Conservation (phyloP, 2,113 vertebrate genomes). For the Pachypanchax playfairii region DNA sequence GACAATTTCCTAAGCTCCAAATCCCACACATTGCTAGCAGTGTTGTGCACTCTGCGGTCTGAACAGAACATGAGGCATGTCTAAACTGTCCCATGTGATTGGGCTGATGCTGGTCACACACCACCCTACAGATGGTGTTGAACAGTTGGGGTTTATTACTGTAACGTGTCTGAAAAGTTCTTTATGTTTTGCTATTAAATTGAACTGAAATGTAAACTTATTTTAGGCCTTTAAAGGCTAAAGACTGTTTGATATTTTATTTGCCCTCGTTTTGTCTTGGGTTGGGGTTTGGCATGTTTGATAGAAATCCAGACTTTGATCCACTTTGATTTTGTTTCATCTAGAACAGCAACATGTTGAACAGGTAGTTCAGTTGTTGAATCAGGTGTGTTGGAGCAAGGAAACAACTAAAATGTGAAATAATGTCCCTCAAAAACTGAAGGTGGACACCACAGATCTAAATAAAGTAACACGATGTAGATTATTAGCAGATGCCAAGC, state of each 20-base stretch:
- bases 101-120: background rate
- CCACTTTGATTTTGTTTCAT: too few relatives aligned
- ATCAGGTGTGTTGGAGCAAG: too few relatives aligned
- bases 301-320: background rate
- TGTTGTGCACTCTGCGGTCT: background rate
- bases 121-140: background rate
- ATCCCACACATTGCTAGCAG: too few relatives aligned
- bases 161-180: background rate
- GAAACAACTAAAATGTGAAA: too few relatives aligned
- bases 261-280: background rate
- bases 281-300: constrained; percentile 1
- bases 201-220: background rate
- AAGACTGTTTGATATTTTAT: too few relatives aligned
- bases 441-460: too few relatives aligned
- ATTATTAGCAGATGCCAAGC: constrained; percentile 5
- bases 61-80: background rate
- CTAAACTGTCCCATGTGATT: background rate
- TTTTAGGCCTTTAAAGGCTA: too few relatives aligned
- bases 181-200: background rate
- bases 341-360: too few relatives aligned
- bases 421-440: too few relatives aligned
- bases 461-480: background rate
- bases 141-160: background rate
- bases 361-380: too few relatives aligned
- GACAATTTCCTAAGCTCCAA: too few relatives aligned